Conservation (phyloP, 2,888 invertebrate genomes). For the Heliconius erato region DNA sequence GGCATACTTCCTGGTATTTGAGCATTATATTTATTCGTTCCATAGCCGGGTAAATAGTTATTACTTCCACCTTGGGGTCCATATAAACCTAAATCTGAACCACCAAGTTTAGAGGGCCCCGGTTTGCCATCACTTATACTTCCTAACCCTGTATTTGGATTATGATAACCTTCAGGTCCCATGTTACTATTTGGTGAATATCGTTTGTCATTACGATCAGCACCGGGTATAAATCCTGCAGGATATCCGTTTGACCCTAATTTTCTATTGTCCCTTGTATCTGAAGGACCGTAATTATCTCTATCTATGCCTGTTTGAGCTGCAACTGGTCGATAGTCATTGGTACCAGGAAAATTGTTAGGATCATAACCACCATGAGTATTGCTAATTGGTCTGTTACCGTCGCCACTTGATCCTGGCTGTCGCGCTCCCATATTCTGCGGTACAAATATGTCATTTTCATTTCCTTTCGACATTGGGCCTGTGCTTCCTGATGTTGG, state of each 20-base stretch:
- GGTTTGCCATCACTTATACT: not conserved
- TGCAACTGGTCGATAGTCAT: constrained; percentile 24
- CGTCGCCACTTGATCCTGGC: constrained; percentile 24
- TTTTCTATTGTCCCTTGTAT: constrained; percentile 20
- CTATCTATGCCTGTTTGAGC: not conserved
- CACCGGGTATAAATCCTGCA: not conserved
- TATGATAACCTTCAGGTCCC: constrained; percentile 23
- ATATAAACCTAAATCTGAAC: not conserved
- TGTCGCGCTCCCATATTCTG: not conserved
- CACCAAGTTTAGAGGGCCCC: not conserved
- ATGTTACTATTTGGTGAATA: constrained; percentile 26
- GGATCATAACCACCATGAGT: constrained; percentile 29
- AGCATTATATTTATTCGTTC: not conserved
- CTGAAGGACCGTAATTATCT: constrained; percentile 27
- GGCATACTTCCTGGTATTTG: constrained; percentile 21
- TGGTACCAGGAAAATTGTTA: constrained; percentile 18
- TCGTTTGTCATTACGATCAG: not conserved
- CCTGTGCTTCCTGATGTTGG: constrained; percentile 22
- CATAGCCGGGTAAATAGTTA: constrained; percentile 33
- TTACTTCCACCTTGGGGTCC: constrained; percentile 10
- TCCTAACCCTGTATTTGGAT: constrained; percentile 15
- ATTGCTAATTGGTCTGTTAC: constrained; percentile 33
- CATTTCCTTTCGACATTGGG: constrained; percentile 8
- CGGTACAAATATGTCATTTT: constrained; percentile 3
- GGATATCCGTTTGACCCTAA: constrained; percentile 18